A percentile compares a stretch with the other conserved stretches of the same genome.
Evolutionary conservation across 2,797 vertebrate species (phyloP).

Genomic region (Cottoperca gobio): DNA sequence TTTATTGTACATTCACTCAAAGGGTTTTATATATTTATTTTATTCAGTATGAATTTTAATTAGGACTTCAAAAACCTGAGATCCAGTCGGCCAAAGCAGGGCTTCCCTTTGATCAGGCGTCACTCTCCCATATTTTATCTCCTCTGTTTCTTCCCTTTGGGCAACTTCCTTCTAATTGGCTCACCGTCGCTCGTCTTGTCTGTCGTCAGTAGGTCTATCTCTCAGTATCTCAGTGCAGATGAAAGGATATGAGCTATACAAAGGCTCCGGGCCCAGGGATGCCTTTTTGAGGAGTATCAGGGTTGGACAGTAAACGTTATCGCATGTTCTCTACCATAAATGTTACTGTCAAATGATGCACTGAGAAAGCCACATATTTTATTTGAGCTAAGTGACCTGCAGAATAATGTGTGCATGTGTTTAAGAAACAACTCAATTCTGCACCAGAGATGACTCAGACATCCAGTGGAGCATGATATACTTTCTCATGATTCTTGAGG

Average conservation of each 20-base stretch:
- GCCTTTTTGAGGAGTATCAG: conserved; percentile 51
- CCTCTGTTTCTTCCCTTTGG: conserved; percentile 66
- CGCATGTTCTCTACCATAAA: conserved; percentile 25
- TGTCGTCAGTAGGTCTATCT: conserved; percentile 73
- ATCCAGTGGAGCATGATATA: conserved; percentile 23
- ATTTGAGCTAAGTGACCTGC: conserved; percentile 16
- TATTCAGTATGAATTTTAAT: conserved; percentile 81
- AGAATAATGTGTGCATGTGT: conserved; percentile 3
- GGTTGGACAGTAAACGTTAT: conserved; percentile 56
- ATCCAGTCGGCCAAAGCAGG: conserved; percentile 66
- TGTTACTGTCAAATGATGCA: conserved; percentile 26
- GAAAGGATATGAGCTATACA: conserved; percentile 66
- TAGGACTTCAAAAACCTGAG: conserved; percentile 82
- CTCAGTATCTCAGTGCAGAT: conserved; percentile 71
- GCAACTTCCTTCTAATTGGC: conserved; percentile 81
- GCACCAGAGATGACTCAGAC: conserved; percentile 40
- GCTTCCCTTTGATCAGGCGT: conserved; percentile 83
- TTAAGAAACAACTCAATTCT: conserved; percentile 20
- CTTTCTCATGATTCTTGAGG: conserved; percentile 24
- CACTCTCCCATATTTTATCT: conserved; percentile 68
- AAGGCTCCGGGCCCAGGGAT: conserved; percentile 28
- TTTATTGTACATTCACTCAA: conserved; percentile 78
- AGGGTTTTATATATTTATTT: conserved; percentile 78
- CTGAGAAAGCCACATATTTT: background rate
- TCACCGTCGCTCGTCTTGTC: conserved; percentile 61